Percentiles rank a stretch among this genome's conserved stretches.
Conservation (phyloP, 2,113 vertebrate species). For the Cheilinus undulatus region DNA sequence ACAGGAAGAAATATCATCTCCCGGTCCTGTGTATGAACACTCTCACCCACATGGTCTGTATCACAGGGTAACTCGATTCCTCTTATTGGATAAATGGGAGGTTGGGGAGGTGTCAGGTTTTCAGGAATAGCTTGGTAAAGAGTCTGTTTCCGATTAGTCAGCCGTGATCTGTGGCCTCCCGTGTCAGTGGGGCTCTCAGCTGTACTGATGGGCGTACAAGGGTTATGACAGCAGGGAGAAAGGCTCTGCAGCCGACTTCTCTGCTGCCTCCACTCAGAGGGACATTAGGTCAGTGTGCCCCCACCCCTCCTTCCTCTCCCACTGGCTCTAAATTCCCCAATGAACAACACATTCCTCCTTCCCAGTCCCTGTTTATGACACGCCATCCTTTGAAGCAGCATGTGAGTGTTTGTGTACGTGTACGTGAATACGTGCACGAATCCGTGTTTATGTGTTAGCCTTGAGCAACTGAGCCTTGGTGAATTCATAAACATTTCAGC, state of each 20-base stretch:
- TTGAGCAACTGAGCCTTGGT: conserved; percentile 25
- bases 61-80: conserved; percentile 54
- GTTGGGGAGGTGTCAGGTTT: conserved; percentile 40
- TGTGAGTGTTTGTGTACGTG: conserved; percentile 59
- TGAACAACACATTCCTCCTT: conserved; percentile 79
- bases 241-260: conserved; percentile 36
- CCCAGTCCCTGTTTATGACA: conserved; percentile 77
- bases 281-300: conserved; percentile 69
- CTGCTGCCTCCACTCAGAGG: conserved; percentile 45
- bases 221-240: conserved; percentile 70
- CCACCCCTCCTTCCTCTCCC: conserved; percentile 59
- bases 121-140: conserved; percentile 9
- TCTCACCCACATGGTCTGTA: conserved; percentile 21
- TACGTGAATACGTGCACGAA: conserved; percentile 1
- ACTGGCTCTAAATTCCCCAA: conserved; percentile 70
- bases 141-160: conserved; percentile 71
- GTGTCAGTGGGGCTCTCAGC: conserved; percentile 44
- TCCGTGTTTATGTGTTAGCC: conserved; percentile 13
- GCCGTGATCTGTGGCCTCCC: conserved; percentile 47
- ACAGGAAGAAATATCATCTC: conserved; percentile 54
- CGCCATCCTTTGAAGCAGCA: conserved; percentile 70
- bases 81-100: conserved; percentile 44
- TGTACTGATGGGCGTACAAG: conserved; percentile 49
- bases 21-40: neutral
- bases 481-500: conserved; percentile 49